phyloP scores from a whole-genome alignment of 37 sponge, comb jelly and placozoan species.

The Chondrosia reniformis region DNA sequence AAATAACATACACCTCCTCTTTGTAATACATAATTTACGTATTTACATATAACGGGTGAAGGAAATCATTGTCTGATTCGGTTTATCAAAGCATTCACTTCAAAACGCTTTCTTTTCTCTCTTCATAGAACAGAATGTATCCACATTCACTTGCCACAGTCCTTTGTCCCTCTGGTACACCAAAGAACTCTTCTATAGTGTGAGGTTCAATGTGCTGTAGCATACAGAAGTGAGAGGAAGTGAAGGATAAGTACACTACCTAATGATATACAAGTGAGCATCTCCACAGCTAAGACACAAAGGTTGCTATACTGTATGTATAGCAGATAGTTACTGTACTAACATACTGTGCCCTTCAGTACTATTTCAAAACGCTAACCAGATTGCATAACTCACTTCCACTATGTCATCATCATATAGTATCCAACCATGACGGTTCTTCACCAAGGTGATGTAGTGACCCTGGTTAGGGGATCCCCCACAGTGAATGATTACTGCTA shows the following conservation, averaged over 20 bases:
- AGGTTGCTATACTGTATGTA: too few species aligned
- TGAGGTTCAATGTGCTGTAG: slow-evolving; percentile 84
- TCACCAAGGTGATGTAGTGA: slow-evolving; percentile 93
- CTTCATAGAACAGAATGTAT: slow-evolving; percentile 94
- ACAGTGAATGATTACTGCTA: slow-evolving; percentile 94
- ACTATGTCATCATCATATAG: slow-evolving; percentile 89
- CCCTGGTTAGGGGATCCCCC: slow-evolving; percentile 94
- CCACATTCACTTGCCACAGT: slow-evolving; percentile 73
- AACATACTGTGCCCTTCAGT: too few species aligned
- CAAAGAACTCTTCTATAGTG: slow-evolving; percentile 88
- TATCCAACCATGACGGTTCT: slow-evolving; percentile 83
- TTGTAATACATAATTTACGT: too few species aligned
- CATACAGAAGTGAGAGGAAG: too few species aligned
- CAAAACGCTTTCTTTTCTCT: slow-evolving; percentile 41
- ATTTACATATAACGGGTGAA: too few species aligned
- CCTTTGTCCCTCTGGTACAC: slow-evolving; percentile 70
- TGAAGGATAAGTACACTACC: too few species aligned
- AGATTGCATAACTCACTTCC: slow-evolving; percentile 53
- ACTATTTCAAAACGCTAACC: too few species aligned
- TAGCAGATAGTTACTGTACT: too few species aligned
- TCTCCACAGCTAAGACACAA: too few species aligned
- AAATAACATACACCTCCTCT: not conserved
- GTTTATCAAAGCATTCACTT: too few species aligned
- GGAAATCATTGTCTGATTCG: not conserved
- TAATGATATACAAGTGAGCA: too few species aligned